Conservation (phyloP, 23 tunicate genomes). For the Trididemnum clinides region DNA sequence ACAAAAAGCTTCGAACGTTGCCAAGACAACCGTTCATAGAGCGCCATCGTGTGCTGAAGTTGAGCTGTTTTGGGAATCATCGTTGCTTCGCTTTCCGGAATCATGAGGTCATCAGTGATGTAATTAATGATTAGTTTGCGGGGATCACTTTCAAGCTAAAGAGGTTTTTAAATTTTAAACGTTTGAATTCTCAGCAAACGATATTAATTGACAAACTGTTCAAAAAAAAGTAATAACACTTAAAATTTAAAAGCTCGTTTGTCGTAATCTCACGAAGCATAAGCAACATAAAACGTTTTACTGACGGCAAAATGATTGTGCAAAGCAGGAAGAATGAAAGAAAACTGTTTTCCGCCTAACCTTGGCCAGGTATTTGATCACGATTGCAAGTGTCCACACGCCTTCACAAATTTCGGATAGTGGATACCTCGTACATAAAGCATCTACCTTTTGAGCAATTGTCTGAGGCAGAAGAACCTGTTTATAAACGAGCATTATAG, state of each 20-base stretch:
- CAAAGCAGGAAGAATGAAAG: too few relatives aligned
- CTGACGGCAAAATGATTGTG: not conserved
- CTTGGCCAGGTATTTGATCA: constrained; percentile 62
- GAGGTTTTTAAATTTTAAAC: too few relatives aligned
- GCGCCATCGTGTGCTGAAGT: constrained; percentile 60
- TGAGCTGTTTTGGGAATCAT: constrained; percentile 45
- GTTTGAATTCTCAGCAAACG: too few relatives aligned
- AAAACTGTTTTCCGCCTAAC: constrained; percentile 1
- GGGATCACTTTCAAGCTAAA: constrained; percentile 18
- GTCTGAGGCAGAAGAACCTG: constrained; percentile 40
- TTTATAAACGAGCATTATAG: too few relatives aligned
- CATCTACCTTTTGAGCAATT: constrained; percentile 38
- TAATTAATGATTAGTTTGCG: not conserved
- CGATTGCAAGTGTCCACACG: constrained; percentile 59
- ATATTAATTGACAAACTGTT: too few relatives aligned
- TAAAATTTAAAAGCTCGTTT: too few relatives aligned
- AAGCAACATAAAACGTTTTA: not conserved
- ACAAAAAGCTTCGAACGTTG: constrained; percentile 38
- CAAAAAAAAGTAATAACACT: too few relatives aligned
- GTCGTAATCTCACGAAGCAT: not conserved
- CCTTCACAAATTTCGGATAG: constrained; percentile 57
- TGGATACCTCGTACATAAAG: not conserved
- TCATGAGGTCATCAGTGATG: constrained; percentile 38
- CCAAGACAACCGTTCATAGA: constrained; percentile 54
- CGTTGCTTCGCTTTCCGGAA: constrained; percentile 18